Evolutionary conservation across 1,140 invertebrate species (phyloP).

Genomic region (Spodoptera frugiperda): DNA sequence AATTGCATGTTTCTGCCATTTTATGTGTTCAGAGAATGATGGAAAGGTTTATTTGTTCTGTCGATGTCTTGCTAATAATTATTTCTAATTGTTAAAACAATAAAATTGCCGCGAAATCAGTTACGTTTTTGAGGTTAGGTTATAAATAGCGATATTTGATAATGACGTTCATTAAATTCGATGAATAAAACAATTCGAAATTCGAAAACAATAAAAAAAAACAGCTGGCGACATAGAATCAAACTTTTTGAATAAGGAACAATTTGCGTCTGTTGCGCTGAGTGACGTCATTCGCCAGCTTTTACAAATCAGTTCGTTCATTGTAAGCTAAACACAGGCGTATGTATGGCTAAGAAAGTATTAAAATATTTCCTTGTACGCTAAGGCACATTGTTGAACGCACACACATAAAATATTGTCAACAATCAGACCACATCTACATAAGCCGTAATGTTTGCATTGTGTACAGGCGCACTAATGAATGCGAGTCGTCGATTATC

Average conservation of each 20-base stretch:
- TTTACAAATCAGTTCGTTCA: conserved; percentile 16
- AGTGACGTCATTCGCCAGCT: conserved; percentile 12
- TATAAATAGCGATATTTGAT: background rate
- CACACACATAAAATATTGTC: conserved; percentile 43
- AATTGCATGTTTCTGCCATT: too few species aligned
- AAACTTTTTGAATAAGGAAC: conserved; percentile 18
- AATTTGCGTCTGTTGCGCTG: conserved; percentile 1
- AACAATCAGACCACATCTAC: conserved; percentile 49
- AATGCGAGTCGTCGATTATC: conserved; percentile 51
- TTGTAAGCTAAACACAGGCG: background rate
- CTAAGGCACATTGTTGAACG: conserved; percentile 28
- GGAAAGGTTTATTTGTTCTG: too few species aligned
- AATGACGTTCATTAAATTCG: too few species aligned
- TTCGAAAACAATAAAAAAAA: background rate
- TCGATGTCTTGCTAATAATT: too few species aligned
- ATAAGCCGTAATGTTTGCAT: conserved; percentile 53
- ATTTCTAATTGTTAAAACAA: too few species aligned
- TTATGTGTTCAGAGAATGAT: too few species aligned
- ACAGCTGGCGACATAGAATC: conserved; percentile 1
- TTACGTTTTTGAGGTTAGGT: background rate
- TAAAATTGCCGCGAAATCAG: background rate
- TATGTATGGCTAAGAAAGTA: conserved; percentile 38
- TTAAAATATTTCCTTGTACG: conserved; percentile 31
- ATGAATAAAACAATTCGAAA: background rate
- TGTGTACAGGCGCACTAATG: conserved; percentile 52